Evolutionary conservation across 2,888 invertebrate genomes (phyloP).

Genomic region (Prenolepis imparis): DNA sequence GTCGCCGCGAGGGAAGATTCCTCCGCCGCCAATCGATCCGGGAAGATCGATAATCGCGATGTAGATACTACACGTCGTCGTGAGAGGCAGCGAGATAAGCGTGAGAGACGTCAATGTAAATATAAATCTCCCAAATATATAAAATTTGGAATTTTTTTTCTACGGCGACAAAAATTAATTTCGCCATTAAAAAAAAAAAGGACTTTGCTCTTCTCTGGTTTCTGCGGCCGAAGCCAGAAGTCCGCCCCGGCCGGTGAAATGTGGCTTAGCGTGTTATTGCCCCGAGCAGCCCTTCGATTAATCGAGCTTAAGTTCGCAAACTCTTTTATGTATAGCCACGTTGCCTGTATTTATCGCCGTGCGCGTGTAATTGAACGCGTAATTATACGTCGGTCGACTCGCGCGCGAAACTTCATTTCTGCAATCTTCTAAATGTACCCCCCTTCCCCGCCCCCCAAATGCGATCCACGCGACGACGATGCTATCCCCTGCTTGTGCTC

Average conservation of each 20-base stretch:
- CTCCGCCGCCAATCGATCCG: constrained; percentile 7
- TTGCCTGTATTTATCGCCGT: constrained; percentile 46
- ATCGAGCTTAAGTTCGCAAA: constrained; percentile 54
- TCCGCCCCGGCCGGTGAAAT: constrained; percentile 19
- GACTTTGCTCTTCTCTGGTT: constrained; percentile 14
- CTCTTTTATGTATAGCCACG: constrained; percentile 51
- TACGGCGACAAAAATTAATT: constrained; percentile 17
- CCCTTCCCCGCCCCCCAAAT: too few relatives aligned
- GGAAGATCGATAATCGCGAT: constrained; percentile 33
- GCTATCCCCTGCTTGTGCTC: not conserved
- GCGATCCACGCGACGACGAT: constrained; percentile 42
- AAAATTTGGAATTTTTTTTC: too few relatives aligned
- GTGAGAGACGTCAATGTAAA: not conserved
- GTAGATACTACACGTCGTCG: not conserved
- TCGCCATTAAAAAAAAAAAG: not conserved
- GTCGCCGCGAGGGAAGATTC: constrained; percentile 37
- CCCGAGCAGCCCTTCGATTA: constrained; percentile 46
- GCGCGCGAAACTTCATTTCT: constrained; percentile 55
- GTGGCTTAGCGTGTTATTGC: constrained; percentile 48
- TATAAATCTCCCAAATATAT: too few relatives aligned
- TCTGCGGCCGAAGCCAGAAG: not conserved
- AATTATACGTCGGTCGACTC: constrained; percentile 50
- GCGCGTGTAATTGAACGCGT: constrained; percentile 53
- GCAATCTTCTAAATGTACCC: constrained; percentile 55
- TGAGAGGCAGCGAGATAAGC: not conserved